These are phyloP conservation scores for Psylliodes chrysocephalus DNA, from an alignment of 2,888 invertebrate genomes.

Conservation along the genomic window DNA sequence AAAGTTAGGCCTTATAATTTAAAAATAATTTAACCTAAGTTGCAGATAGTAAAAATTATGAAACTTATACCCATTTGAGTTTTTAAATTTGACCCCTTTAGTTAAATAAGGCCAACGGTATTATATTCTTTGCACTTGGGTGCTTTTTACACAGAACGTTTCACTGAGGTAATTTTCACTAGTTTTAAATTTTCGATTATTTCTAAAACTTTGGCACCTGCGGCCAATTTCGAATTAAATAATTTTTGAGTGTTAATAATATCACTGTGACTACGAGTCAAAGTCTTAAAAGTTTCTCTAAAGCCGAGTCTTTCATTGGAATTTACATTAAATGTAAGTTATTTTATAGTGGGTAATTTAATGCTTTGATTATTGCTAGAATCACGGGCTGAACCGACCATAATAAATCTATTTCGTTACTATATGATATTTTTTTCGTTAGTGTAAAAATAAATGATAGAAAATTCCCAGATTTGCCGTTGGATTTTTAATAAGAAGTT, in stretches of 20 bases:
- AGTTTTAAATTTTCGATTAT: not conserved
- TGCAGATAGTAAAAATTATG: too few relatives aligned
- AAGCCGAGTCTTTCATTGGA: constrained; percentile 27
- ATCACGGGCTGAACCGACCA: not conserved
- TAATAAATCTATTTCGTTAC: too few relatives aligned
- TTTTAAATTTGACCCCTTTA: too few relatives aligned
- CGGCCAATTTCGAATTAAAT: not conserved
- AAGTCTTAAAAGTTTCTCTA: not conserved
- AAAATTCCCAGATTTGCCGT: too few relatives aligned
- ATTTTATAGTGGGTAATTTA: not conserved
- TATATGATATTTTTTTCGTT: too few relatives aligned
- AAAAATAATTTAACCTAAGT: too few relatives aligned
- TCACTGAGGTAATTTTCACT: not conserved
- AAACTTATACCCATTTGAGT: too few relatives aligned
- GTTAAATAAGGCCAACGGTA: too few relatives aligned
- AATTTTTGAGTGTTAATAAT: constrained; percentile 8
- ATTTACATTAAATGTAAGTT: not conserved
- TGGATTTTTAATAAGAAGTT: too few relatives aligned
- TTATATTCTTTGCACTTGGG: too few relatives aligned
- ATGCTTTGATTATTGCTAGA: not conserved
- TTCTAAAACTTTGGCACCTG: not conserved
- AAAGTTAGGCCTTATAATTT: too few relatives aligned
- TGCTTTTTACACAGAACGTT: not conserved
- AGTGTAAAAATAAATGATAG: too few relatives aligned
- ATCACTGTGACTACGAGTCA: not conserved